Conservation (phyloP, 2,888 invertebrate species). For the Schizaphis graminum region DNA sequence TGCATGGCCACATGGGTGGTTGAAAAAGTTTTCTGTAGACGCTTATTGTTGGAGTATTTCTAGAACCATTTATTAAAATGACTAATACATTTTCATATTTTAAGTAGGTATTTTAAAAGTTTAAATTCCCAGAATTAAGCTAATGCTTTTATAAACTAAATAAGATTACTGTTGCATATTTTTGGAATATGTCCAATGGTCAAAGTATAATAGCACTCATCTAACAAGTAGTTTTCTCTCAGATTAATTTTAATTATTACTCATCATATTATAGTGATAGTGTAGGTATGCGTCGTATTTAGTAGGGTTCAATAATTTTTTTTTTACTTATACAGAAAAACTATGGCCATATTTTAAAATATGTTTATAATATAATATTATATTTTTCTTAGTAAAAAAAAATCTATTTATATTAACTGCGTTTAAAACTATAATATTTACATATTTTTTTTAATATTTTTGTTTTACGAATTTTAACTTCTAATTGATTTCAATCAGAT, state of each 20-base stretch:
- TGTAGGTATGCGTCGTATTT: not conserved
- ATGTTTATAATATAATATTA: not conserved
- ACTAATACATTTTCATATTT: conserved; percentile 23
- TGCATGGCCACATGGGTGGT: not conserved
- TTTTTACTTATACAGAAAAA: not conserved
- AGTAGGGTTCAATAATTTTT: not conserved
- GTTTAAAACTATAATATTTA: not conserved
- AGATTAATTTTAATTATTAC: conserved; percentile 3
- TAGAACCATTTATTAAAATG: conserved; percentile 5
- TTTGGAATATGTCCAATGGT: conserved; percentile 53
- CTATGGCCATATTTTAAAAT: not conserved
- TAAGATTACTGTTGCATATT: not conserved
- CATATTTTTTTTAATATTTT: not conserved
- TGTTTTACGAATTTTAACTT: not conserved
- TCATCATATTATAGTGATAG: not conserved
- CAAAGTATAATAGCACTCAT: conserved; percentile 9
- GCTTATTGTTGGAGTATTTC: conserved; percentile 35
- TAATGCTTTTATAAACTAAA: not conserved
- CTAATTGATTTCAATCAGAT: not conserved
- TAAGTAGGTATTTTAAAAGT: conserved; percentile 35
- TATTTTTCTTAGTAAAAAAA: not conserved
- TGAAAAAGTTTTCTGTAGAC: conserved; percentile 2
- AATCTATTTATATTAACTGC: not conserved
- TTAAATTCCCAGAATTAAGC: not conserved
- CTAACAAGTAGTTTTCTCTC: not conserved